Evolutionary conservation across 2,797 vertebrate species (phyloP).

Genomic region (Melanotaenia boesemani): DNA sequence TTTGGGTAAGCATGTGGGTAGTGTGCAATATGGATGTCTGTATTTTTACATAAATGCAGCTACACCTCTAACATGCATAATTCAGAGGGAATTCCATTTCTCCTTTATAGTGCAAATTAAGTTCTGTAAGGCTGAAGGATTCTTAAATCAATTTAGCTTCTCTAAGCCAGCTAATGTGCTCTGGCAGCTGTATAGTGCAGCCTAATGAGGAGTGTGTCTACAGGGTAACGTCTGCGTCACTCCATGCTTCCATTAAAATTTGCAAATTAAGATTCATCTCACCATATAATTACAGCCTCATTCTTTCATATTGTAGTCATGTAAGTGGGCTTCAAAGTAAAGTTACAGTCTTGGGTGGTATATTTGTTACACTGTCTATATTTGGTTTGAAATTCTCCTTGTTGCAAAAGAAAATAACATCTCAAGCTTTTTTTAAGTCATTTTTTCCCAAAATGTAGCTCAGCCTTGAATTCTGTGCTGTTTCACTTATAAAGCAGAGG

Average conservation of each 20-base stretch:
- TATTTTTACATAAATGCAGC: slow-evolving; percentile 47
- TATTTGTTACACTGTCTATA: slow-evolving; percentile 20
- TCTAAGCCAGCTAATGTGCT: slow-evolving; percentile 70
- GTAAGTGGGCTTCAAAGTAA: slow-evolving; percentile 41
- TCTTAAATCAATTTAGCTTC: slow-evolving; percentile 78
- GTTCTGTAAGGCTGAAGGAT: slow-evolving; percentile 66
- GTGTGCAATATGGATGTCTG: slow-evolving; percentile 47
- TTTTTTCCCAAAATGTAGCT: slow-evolving; percentile 30
- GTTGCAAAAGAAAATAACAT: slow-evolving; percentile 16
- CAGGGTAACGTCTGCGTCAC: slow-evolving; percentile 60
- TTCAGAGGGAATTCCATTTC: slow-evolving; percentile 67
- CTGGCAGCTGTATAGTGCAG: slow-evolving; percentile 58
- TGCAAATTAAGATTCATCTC: slow-evolving; percentile 70
- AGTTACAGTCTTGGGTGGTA: slow-evolving; percentile 29
- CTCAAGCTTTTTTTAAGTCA: slow-evolving; percentile 11
- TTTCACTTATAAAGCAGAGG: background rate
- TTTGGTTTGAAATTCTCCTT: slow-evolving; percentile 27
- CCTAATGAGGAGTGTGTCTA: slow-evolving; percentile 74
- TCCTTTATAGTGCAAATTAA: slow-evolving; percentile 82
- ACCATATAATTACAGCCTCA: slow-evolving; percentile 54
- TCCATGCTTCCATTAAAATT: slow-evolving; percentile 68
- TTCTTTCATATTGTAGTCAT: slow-evolving; percentile 38
- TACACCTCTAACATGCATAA: slow-evolving; percentile 64
- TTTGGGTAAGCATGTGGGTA: slow-evolving; percentile 12
- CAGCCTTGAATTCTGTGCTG: slow-evolving; percentile 4